Conservation (phyloP, 2,888 invertebrate species). For the Conistra vaccinii region DNA sequence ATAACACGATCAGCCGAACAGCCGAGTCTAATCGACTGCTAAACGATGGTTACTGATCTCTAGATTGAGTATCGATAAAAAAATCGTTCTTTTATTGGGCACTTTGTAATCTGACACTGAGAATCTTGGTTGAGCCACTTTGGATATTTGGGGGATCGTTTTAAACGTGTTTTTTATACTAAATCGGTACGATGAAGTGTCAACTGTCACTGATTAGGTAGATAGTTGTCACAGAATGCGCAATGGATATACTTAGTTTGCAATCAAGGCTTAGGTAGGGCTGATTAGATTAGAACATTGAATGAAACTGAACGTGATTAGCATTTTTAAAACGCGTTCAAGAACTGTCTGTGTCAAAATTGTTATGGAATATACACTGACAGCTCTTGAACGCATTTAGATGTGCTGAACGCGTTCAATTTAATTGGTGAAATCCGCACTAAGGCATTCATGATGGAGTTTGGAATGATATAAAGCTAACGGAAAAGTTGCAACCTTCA, state of each 20-base stretch:
- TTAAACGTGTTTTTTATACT: slow-evolving; percentile 26
- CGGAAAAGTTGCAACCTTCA: neutral
- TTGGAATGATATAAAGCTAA: neutral
- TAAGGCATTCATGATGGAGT: neutral
- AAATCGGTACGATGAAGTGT: neutral
- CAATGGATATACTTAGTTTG: neutral
- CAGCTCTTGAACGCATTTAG: too few species aligned
- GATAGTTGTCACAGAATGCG: neutral
- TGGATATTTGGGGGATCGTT: slow-evolving; percentile 18
- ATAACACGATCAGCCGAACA: slow-evolving; percentile 39
- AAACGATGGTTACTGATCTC: slow-evolving; percentile 57
- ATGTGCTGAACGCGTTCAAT: too few species aligned
- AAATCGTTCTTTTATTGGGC: slow-evolving; percentile 44
- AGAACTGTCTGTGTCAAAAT: too few species aligned
- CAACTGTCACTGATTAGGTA: neutral
- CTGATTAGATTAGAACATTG: too few species aligned
- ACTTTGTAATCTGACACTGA: slow-evolving; percentile 44
- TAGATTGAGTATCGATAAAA: slow-evolving; percentile 59
- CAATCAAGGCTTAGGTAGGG: too few species aligned
- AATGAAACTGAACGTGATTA: too few species aligned
- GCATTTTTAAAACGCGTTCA: too few species aligned
- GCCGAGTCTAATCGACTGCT: slow-evolving; percentile 47
- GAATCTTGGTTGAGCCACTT: slow-evolving; percentile 23
- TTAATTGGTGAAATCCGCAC: too few species aligned
- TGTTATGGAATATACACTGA: too few species aligned